Evolutionary conservation across 2,888 invertebrate species (phyloP).

Genomic region (Sepioteuthis lessoniana): DNA sequence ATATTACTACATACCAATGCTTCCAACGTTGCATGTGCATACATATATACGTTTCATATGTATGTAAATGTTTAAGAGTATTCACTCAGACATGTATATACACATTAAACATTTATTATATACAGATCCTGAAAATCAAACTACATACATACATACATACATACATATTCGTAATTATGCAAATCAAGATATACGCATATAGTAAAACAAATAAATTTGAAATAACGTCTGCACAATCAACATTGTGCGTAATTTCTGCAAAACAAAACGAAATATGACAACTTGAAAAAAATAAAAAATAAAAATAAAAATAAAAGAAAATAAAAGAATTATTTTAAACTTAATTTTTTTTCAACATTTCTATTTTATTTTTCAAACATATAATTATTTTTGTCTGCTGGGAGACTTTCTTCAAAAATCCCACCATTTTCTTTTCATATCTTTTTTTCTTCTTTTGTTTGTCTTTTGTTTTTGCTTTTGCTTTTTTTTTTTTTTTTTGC

Average conservation of each 20-base stretch:
- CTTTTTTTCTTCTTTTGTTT: neutral
- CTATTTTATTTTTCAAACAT: neutral
- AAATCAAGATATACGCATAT: neutral
- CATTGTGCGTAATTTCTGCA: neutral
- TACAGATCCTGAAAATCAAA: neutral
- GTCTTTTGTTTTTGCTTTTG: too few species aligned
- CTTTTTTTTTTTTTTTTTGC: too few species aligned
- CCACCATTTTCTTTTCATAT: neutral
- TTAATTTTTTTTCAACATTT: neutral
- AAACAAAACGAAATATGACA: slow-evolving; percentile 10
- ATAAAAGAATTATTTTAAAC: neutral
- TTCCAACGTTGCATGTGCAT: too few species aligned
- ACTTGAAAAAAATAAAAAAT: neutral
- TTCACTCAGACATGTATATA: too few species aligned
- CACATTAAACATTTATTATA: neutral
- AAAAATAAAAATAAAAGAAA: neutral
- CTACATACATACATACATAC: neutral
- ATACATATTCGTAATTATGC: neutral
- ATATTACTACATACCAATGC: too few species aligned
- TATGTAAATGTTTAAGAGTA: too few species aligned
- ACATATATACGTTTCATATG: too few species aligned
- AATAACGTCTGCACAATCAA: neutral
- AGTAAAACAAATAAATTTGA: neutral
- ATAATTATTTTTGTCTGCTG: slow-evolving; percentile 23
- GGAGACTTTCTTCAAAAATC: slow-evolving; percentile 23